Evolutionary conservation across 2,113 vertebrate species (phyloP).

Genomic region (Paraplagusia blochii): DNA sequence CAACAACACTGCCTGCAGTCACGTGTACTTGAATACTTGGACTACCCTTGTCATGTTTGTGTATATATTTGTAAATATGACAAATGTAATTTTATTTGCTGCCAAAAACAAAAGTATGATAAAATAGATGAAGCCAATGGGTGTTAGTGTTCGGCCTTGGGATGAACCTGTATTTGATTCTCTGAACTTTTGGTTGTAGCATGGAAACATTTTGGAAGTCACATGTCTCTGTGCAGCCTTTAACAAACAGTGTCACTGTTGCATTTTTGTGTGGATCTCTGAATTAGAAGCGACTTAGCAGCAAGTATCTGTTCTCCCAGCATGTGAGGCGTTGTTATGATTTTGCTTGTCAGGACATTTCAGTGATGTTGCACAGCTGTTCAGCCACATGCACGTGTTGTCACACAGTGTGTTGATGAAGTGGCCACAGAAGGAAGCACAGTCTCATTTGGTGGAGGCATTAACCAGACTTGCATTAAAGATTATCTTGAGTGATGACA

Average conservation of each 20-base stretch:
- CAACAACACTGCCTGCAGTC: constrained; percentile 7
- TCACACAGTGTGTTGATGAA: constrained; percentile 45
- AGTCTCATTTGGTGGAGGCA: constrained; percentile 61
- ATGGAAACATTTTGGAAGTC: too few relatives aligned
- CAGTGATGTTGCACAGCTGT: constrained; percentile 52
- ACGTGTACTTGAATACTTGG: neutral
- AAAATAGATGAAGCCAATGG: too few relatives aligned
- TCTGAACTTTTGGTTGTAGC: too few relatives aligned
- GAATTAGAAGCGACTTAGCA: constrained; percentile 30
- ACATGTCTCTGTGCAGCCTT: too few relatives aligned
- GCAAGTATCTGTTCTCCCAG: constrained; percentile 32
- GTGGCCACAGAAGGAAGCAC: constrained; percentile 47
- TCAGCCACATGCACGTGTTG: constrained; percentile 45
- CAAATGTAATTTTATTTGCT: too few relatives aligned
- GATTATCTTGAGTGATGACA: constrained; percentile 58
- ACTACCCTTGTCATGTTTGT: neutral
- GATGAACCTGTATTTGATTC: too few relatives aligned
- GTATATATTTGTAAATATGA: neutral
- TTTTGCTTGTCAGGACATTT: constrained; percentile 42
- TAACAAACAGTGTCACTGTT: neutral
- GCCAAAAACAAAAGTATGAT: too few relatives aligned
- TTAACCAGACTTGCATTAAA: constrained; percentile 56
- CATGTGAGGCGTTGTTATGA: constrained; percentile 27
- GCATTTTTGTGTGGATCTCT: constrained; percentile 15
- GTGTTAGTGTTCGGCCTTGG: too few relatives aligned